A percentile compares a stretch with the other conserved stretches of the same genome.
Evolutionary conservation across 2,113 vertebrate genomes (phyloP).

Genomic region (Colius striatus): DNA sequence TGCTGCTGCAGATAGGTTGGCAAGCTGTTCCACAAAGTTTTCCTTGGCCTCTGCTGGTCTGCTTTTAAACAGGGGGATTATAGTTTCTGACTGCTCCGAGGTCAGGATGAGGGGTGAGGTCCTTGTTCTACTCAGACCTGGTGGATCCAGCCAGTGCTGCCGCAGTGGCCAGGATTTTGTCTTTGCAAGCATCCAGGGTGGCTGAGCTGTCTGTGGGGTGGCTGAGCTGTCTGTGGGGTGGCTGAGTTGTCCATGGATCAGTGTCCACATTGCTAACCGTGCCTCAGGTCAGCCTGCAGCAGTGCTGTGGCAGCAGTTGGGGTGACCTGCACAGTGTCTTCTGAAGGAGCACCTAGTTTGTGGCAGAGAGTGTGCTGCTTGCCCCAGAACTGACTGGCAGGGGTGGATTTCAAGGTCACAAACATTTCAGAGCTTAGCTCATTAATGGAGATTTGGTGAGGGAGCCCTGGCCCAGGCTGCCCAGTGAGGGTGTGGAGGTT

Average conservation of each 20-base stretch:
- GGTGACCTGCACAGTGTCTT: neutral
- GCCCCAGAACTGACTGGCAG: neutral
- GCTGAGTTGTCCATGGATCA: neutral
- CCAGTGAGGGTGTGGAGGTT: no score
- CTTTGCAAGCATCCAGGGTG: neutral
- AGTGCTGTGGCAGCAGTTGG: neutral
- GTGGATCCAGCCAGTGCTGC: neutral
- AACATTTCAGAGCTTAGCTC: neutral
- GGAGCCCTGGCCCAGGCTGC: no score
- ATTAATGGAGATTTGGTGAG: neutral
- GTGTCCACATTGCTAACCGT: neutral
- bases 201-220: neutral
- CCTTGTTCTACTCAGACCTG: neutral
- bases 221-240: no score
- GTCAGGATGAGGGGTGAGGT: neutral
- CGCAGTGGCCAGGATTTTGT: neutral
- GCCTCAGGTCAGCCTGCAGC: neutral
- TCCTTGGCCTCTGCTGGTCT: neutral
- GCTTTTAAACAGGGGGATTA: neutral
- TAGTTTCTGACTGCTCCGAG: neutral
- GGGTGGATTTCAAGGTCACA: neutral
- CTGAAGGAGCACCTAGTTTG: neutral
- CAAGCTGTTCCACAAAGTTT: neutral
- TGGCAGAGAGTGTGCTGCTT: neutral
- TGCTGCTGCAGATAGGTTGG: neutral